Percentiles rank a stretch among this genome's conserved stretches.
Conservation (phyloP, 1,140 invertebrate species). For the Schlechtendalia chinensis region DNA sequence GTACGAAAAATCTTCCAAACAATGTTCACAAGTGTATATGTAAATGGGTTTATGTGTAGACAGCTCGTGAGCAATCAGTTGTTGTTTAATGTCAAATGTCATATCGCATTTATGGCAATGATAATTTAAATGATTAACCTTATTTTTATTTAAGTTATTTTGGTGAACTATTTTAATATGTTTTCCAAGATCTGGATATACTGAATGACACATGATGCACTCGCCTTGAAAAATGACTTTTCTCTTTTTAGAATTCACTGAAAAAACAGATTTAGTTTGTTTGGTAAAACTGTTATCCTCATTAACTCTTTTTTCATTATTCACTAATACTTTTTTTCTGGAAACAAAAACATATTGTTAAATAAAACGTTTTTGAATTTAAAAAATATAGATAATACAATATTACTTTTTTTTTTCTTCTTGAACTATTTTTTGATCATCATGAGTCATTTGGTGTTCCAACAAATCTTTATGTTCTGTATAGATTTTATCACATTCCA, state of each 20-base stretch:
- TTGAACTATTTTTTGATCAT: not conserved
- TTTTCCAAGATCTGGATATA: constrained; percentile 36
- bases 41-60: not conserved
- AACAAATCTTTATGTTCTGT: constrained; percentile 29
- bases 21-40: constrained; percentile 21
- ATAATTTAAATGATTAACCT: not conserved
- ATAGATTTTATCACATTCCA: constrained; percentile 25
- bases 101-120: constrained; percentile 9
- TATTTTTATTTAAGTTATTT: constrained; percentile 1
- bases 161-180: constrained; percentile 32
- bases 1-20: not conserved
- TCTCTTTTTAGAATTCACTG: constrained; percentile 25
- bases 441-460: constrained; percentile 20
- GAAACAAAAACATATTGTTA: not conserved
- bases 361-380: not conserved
- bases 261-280: not conserved
- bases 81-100: constrained; percentile 12
- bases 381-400: not conserved
- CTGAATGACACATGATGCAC: constrained; percentile 42
- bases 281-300: not conserved
- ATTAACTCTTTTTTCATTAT: not conserved
- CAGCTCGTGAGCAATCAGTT: not conserved
- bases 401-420: constrained; percentile 4
- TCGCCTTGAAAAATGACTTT: constrained; percentile 42
- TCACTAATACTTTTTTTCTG: not conserved